Conservation (phyloP, 2,888 invertebrate genomes). For the Uropetala carovei region DNA sequence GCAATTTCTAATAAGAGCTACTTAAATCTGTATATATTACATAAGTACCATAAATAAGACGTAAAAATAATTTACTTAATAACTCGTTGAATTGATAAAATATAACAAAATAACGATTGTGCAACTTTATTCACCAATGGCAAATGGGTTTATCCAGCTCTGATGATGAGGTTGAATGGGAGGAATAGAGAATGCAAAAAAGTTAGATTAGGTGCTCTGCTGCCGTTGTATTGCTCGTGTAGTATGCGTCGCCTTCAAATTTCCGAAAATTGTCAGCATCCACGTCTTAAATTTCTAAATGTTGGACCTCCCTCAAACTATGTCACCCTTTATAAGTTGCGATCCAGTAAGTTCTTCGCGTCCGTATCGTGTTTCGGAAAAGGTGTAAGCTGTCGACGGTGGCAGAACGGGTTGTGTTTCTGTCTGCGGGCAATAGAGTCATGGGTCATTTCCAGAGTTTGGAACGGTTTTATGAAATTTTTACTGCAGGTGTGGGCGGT, state of each 20-base stretch:
- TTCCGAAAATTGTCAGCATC: conserved; percentile 28
- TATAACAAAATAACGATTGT: no score
- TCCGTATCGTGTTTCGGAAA: background rate
- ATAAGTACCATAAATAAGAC: no score
- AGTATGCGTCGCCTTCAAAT: background rate
- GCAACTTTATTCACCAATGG: no score
- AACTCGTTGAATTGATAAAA: no score
- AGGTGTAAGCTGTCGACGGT: conserved; percentile 28
- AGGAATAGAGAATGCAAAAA: background rate
- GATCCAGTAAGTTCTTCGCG: conserved; percentile 11
- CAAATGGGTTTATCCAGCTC: no score
- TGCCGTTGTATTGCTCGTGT: background rate
- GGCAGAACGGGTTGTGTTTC: conserved; percentile 20
- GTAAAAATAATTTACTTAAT: no score
- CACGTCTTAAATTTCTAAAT: conserved; percentile 14
- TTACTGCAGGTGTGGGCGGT: conserved; percentile 1
- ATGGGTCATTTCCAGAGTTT: background rate
- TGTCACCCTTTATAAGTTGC: conserved; percentile 35
- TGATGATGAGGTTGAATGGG: no score
- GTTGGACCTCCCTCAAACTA: conserved; percentile 21
- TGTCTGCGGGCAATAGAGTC: conserved; percentile 10
- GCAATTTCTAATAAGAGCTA: no score
- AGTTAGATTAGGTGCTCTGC: background rate
- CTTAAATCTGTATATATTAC: no score
- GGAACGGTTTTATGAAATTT: conserved; percentile 4